Evolutionary conservation across 2,797 vertebrate genomes (phyloP).

Genomic region (Acipenser oxyrinchus): DNA sequence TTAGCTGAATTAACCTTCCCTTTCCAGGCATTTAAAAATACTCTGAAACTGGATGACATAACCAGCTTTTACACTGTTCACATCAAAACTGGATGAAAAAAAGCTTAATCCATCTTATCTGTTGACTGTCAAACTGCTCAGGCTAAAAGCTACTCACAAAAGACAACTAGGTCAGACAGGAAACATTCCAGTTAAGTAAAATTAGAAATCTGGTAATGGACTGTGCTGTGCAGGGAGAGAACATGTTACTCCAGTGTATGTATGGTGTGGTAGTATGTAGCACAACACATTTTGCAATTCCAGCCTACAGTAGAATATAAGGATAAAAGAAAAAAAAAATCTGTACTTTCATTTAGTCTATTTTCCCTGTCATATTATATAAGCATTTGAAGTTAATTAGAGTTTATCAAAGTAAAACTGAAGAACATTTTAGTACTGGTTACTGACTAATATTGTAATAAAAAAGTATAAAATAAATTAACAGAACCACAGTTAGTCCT

Average conservation of each 20-base stretch:
- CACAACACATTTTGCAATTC: no score
- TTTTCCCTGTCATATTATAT: no score
- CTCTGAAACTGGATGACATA: slow-evolving; percentile 73
- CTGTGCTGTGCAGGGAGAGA: slow-evolving; percentile 48
- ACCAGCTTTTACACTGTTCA: slow-evolving; percentile 74
- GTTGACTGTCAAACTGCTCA: slow-evolving; percentile 77
- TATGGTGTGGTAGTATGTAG: no score
- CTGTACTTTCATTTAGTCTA: no score
- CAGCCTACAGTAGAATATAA: no score
- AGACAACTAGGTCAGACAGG: slow-evolving; percentile 76
- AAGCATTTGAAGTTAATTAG: no score
- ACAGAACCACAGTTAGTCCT: no score
- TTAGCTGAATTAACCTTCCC: slow-evolving; percentile 64
- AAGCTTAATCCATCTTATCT: slow-evolving; percentile 81
- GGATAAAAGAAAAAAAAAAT: no score
- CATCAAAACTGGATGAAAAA: slow-evolving; percentile 75
- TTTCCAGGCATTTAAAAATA: slow-evolving; percentile 74
- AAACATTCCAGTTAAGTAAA: slow-evolving; percentile 59
- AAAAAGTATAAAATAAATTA: no score
- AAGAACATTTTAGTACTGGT: no score
- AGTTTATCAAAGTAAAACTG: no score
- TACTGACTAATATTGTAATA: no score
- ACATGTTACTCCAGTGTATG: slow-evolving; percentile 12
- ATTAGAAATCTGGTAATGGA: slow-evolving; percentile 68
- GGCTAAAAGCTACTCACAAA: slow-evolving; percentile 78